These are phyloP conservation scores for Conus canariensis DNA, from an alignment of 2,888 invertebrate species.

Conservation along the genomic window DNA sequence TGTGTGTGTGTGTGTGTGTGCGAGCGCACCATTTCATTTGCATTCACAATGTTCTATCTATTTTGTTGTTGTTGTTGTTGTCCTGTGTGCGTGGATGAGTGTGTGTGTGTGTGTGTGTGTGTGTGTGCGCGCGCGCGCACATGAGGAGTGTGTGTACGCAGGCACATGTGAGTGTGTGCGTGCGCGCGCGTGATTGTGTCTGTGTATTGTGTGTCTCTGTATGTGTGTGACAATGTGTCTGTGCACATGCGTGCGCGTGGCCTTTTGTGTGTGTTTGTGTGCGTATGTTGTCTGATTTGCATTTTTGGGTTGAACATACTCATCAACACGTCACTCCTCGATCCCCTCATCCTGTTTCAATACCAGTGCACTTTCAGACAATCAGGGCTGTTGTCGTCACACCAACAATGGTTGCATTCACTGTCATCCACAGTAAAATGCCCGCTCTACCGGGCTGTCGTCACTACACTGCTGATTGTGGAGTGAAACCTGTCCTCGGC, in stretches of 20 bases:
- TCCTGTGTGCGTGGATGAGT: background rate
- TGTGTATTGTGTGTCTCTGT: too few relatives aligned
- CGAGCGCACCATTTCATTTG: too few relatives aligned
- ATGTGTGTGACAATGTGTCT: too few relatives aligned
- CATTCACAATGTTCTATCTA: background rate
- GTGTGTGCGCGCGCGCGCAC: background rate
- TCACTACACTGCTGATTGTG: background rate
- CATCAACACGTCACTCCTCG: background rate
- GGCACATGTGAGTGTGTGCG: background rate
- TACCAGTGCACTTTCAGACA: background rate
- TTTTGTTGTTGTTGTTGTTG: background rate
- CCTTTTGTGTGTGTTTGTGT: too few relatives aligned
- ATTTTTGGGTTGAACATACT: background rate
- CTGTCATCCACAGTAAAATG: background rate
- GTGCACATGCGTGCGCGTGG: too few relatives aligned
- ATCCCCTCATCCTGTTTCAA: background rate
- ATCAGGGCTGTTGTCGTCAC: background rate
- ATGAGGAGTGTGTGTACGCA: background rate
- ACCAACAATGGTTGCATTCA: background rate
- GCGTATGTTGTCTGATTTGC: background rate
- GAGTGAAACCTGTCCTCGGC: background rate
- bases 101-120: conserved; percentile 10
- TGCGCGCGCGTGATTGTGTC: too few relatives aligned
- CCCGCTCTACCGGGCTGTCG: background rate
- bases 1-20: too few relatives aligned